Conservation (phyloP, 2,888 invertebrate species). For the Lamellibrachia satsuma region DNA sequence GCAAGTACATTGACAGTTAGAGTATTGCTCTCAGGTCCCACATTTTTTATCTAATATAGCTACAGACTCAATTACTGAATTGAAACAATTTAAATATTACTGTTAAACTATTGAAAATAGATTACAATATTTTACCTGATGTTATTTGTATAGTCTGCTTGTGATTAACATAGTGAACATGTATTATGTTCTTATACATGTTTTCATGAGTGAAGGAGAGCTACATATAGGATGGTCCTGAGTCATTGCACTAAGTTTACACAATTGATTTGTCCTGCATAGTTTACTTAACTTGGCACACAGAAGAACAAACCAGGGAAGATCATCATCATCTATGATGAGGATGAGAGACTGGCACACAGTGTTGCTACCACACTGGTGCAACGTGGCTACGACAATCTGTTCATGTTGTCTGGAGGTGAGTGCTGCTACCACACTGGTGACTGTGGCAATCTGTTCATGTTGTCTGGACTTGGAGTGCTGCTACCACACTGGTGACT, state of each 20-base stretch:
- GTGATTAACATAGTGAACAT: too few relatives aligned
- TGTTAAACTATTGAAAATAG: too few relatives aligned
- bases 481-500: conserved; percentile 67
- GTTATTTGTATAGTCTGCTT: too few relatives aligned
- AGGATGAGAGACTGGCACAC: conserved; percentile 65
- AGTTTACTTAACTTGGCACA: conserved; percentile 14
- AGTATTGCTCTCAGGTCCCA: not conserved
- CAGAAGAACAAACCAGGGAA: conserved; percentile 66
- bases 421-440: conserved; percentile 32
- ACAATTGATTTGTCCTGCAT: not conserved
- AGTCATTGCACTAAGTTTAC: not conserved
- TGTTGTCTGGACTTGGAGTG: conserved; percentile 42
- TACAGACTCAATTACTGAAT: not conserved
- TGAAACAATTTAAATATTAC: too few relatives aligned
- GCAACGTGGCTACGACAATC: conserved; percentile 68
- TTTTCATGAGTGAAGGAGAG: too few relatives aligned
- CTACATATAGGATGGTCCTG: too few relatives aligned
- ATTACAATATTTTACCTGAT: too few relatives aligned
- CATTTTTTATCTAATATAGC: not conserved
- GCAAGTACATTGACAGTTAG: not conserved
- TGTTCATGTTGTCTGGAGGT: conserved; percentile 69
- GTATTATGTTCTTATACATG: too few relatives aligned
- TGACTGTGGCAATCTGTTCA: too few relatives aligned
- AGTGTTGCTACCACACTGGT: conserved; percentile 65
- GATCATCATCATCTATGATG: conserved; percentile 68